phyloP scores from a whole-genome alignment of 1,140 invertebrate species.

The Neotoxoptera formosana region DNA sequence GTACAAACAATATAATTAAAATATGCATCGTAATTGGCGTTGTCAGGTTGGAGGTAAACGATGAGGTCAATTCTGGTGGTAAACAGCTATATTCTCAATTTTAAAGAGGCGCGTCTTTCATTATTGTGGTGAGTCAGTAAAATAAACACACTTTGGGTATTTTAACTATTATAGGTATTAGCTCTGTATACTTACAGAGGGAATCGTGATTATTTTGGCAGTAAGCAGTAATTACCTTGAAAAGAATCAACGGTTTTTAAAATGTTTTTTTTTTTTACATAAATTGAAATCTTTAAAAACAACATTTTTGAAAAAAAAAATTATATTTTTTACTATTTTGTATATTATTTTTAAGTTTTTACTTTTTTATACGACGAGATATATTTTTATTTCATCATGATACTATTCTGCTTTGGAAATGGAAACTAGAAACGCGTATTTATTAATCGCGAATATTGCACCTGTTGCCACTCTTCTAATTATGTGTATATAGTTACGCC shows the following conservation, averaged over 20 bases:
- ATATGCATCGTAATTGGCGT: not conserved
- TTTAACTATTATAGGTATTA: not conserved
- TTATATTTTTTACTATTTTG: not conserved
- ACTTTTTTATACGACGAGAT: not conserved
- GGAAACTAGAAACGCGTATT: not conserved
- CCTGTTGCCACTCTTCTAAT: not conserved
- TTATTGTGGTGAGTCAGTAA: not conserved
- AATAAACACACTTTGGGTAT: not conserved
- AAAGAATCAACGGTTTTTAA: not conserved
- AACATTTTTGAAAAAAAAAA: not conserved
- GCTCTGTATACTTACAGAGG: too few relatives aligned
- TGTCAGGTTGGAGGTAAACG: not conserved
- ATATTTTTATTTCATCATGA: not conserved
- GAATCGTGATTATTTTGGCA: not conserved
- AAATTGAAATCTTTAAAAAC: not conserved
- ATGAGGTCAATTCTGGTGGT: not conserved
- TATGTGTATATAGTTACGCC: not conserved
- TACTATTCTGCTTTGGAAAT: not conserved
- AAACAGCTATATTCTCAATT: not conserved
- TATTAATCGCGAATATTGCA: not conserved
- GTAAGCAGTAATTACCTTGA: not conserved
- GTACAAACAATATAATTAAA: not conserved
- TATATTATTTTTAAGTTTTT: not conserved
- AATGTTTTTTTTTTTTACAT: not conserved
- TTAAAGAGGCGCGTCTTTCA: not conserved